A percentile compares a stretch with the other conserved stretches of the same genome.
Conservation (phyloP, 2,888 invertebrate genomes). For the Conistra vaccinii region DNA sequence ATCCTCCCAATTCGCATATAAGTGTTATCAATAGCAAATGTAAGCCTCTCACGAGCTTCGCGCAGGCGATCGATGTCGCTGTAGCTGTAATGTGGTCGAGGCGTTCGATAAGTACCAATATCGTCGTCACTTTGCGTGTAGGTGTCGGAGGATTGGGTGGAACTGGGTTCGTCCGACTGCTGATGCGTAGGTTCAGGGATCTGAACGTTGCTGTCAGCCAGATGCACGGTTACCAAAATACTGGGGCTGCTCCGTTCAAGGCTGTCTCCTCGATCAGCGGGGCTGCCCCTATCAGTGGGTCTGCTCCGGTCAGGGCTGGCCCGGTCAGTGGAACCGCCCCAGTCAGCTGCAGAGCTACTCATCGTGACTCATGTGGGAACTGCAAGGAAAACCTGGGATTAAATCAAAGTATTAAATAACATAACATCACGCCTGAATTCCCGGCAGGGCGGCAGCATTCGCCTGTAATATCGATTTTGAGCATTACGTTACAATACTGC, state of each 20-base stretch:
- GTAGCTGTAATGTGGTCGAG: neutral
- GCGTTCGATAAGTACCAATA: neutral
- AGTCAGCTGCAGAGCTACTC: constrained; percentile 6
- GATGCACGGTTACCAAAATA: constrained; percentile 40
- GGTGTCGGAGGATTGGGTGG: neutral
- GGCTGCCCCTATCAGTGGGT: too few species aligned
- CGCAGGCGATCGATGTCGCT: neutral
- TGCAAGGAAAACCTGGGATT: constrained; percentile 19
- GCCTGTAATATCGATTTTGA: too few species aligned
- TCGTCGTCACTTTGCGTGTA: neutral
- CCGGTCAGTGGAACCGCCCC: neutral
- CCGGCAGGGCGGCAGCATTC: neutral
- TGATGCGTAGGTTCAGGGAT: neutral
- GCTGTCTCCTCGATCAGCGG: neutral
- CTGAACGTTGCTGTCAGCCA: too few species aligned
- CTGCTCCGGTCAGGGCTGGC: neutral
- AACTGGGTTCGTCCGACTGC: neutral
- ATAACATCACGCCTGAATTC: too few species aligned
- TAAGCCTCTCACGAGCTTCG: neutral
- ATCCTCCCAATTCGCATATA: neutral
- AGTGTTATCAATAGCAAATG: neutral
- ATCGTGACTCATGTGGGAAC: constrained; percentile 20
- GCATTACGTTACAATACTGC: too few species aligned
- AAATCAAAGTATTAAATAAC: neutral
- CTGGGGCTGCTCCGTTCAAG: constrained; percentile 56